Evolutionary conservation across 2,113 vertebrate species (phyloP), one percentile per base, ranked within the genome.

Genomic region (Plecturocebus donacophilus): DNA sequence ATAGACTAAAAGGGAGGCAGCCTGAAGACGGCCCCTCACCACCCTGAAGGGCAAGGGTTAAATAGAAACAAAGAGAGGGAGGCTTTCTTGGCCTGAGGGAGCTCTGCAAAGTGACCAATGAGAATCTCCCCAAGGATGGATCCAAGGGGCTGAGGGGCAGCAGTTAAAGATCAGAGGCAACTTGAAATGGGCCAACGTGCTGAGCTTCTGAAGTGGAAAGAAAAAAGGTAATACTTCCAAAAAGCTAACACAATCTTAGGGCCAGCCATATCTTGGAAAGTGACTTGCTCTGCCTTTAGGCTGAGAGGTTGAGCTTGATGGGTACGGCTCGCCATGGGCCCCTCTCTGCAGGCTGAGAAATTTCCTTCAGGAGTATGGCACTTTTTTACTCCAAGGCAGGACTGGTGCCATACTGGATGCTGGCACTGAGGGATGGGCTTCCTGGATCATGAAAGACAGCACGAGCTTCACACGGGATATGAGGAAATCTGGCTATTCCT

Each of bases 111-210:
- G 87, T 97, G 98, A 87, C 98, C 98, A 97, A 95, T 17, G 87
- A 96, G 97, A 95, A 56, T 35, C 32, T 96, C 97, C 98, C 96
- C 85, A 91, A 96, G 98, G 98, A 98, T 71, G 76, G 90, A 97
- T 98, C 98, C 96, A 95, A 98, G 98, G 97, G 97, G 96, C 97
- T 77, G 93, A 64, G 79, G 23, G 87, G 91, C 92, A 92, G 94
- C 97, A 90, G 96, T 97, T 92, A 92, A 97, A 95, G 98, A 98
- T 98, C 98, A 98, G 98, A 98, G 98, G 94, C 96, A 94, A 98
- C 98, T 98, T 98, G 97, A 99, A 98, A 95, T 97, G 97, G 97
- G 97, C 97, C 98, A 91, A 96, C 45, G 92, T 97, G 96, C 87
- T 58, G 87, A 92, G 88, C 97, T 97, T 98, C 97, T 97, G 96